A percentile compares a stretch with the other conserved stretches of the same genome.
Conservation (phyloP, 2,888 invertebrate genomes). For the Anodontia alba region DNA sequence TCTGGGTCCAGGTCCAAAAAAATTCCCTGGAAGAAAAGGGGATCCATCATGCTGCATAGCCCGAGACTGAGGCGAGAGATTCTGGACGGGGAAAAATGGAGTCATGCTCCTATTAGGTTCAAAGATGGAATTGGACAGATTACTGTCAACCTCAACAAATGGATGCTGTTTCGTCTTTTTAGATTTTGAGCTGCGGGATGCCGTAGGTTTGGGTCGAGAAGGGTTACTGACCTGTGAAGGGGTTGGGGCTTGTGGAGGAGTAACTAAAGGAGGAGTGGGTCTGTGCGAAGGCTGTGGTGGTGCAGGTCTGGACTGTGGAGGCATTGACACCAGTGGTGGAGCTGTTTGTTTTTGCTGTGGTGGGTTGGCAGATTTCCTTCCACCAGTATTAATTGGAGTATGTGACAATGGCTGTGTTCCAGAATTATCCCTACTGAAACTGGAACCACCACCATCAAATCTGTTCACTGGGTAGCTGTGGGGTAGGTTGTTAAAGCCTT, state of each 20-base stretch:
- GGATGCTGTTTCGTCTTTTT: conserved; percentile 62
- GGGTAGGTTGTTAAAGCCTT: conserved; percentile 62
- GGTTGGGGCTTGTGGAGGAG: conserved; percentile 54
- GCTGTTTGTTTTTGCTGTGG: conserved; percentile 65
- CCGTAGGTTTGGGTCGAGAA: conserved; percentile 53
- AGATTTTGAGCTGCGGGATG: conserved; percentile 46
- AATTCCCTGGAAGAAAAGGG: conserved; percentile 79
- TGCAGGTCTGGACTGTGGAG: conserved; percentile 48
- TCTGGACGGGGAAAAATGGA: conserved; percentile 80
- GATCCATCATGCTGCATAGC: conserved; percentile 79
- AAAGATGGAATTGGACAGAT: conserved; percentile 66
- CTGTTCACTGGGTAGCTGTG: conserved; percentile 58
- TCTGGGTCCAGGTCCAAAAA: conserved; percentile 76
- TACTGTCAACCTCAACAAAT: conserved; percentile 77
- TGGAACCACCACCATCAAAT: conserved; percentile 57
- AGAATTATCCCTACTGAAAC: conserved; percentile 55
- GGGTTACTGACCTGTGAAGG: conserved; percentile 58
- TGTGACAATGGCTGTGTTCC: conserved; percentile 72
- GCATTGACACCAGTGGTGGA: conserved; percentile 58
- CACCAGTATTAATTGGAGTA: conserved; percentile 66
- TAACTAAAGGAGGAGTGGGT: conserved; percentile 57
- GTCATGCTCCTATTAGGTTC: conserved; percentile 75
- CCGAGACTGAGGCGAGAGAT: conserved; percentile 78
- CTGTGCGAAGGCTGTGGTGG: conserved; percentile 58
- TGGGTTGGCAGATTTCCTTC: conserved; percentile 68